Evolutionary conservation across 2,888 invertebrate genomes (phyloP).

Genomic region (Acanthococcus lagerstroemiae): DNA sequence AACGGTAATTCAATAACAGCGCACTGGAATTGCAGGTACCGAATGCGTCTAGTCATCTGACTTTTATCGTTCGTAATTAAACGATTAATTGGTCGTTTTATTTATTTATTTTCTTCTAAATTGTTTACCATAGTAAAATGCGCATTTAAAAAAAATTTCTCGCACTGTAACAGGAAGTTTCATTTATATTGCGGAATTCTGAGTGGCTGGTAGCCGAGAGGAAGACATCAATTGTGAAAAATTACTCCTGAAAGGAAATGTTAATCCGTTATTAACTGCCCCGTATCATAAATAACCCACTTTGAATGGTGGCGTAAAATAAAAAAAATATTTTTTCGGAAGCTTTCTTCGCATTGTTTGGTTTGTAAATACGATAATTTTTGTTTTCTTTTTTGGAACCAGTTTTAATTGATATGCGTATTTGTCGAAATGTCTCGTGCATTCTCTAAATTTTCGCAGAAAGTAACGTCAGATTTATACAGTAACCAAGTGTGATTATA

Average conservation of each 20-base stretch:
- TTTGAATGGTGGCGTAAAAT: neutral
- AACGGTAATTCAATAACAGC: too few species aligned
- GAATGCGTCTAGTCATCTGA: neutral
- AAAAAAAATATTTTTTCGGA: too few species aligned
- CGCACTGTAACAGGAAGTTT: constrained; percentile 13
- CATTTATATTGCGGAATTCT: constrained; percentile 18
- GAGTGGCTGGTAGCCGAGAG: constrained; percentile 8
- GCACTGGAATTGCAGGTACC: too few species aligned
- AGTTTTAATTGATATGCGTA: too few species aligned
- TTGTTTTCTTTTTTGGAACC: too few species aligned
- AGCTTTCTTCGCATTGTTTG: too few species aligned
- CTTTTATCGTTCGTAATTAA: neutral
- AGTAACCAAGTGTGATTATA: too few species aligned
- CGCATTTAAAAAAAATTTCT: neutral
- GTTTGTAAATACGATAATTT: too few species aligned
- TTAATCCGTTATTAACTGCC: constrained; percentile 16
- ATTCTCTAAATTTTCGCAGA: too few species aligned
- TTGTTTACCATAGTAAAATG: neutral
- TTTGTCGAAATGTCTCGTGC: too few species aligned
- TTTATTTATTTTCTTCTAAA: neutral
- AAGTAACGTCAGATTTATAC: too few species aligned
- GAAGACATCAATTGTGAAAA: constrained; percentile 29
- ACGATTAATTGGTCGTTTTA: neutral
- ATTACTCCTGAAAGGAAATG: constrained; percentile 23
- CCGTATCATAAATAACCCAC: too few species aligned